These are phyloP conservation scores for Cephalopterus ornatus DNA, from an alignment of 2,113 vertebrate genomes.

Conservation along the genomic window DNA sequence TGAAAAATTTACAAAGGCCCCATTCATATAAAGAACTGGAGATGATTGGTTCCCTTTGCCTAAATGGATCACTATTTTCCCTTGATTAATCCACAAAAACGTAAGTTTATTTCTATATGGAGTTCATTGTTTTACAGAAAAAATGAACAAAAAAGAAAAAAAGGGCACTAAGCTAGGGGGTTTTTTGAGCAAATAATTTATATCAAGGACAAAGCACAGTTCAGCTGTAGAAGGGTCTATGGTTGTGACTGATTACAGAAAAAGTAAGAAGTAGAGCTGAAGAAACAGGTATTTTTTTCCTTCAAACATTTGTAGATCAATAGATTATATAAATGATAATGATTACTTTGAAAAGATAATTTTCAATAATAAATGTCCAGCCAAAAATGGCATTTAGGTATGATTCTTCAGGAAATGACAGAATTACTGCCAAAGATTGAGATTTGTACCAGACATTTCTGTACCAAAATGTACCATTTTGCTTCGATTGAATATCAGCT, in stretches of 20 bases:
- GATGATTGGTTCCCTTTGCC: neutral
- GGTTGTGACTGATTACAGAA: neutral
- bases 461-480: neutral
- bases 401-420: neutral
- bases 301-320: neutral
- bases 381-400: neutral
- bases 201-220: neutral
- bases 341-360: neutral
- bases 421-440: neutral
- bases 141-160: neutral
- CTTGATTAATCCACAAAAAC: neutral
- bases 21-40: neutral
- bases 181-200: neutral
- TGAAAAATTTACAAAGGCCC: neutral
- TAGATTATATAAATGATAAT: neutral
- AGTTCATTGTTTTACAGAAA: neutral
- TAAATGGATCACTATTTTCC: neutral
- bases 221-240: neutral
- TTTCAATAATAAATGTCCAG: neutral
- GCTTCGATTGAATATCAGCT: neutral
- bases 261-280: neutral
- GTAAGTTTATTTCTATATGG: neutral
- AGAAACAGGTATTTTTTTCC: neutral
- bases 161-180: fast-evolving
- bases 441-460: neutral